These are phyloP conservation scores for Ovis canadensis DNA, from an alignment of 2,113 vertebrate species.

Conservation along the genomic window DNA sequence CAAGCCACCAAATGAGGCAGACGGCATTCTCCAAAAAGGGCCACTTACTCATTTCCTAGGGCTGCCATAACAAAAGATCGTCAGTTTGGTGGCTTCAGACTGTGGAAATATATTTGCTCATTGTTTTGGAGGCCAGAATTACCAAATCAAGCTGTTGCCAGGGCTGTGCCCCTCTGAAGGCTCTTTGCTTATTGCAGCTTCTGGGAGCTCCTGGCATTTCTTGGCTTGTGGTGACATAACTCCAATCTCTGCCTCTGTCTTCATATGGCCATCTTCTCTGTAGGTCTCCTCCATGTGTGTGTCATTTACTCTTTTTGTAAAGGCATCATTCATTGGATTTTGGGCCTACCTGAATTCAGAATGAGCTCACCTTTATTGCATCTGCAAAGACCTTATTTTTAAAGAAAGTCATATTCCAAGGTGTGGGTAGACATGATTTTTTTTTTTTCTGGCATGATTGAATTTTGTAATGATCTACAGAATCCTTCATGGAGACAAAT, in stretches of 20 bases:
- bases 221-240: background rate
- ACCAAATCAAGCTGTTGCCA: background rate
- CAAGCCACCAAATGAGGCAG: background rate
- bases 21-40: background rate
- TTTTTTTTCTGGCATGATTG: background rate
- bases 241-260: background rate
- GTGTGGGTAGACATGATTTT: background rate
- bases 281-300: background rate
- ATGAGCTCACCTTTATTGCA: background rate
- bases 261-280: background rate
- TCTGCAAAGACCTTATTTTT: background rate
- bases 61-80: rapidly evolving
- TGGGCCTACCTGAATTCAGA: background rate
- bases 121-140: background rate
- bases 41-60: background rate
- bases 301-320: background rate
- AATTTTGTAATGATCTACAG: background rate
- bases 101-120: background rate
- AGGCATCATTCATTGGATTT: background rate
- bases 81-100: background rate
- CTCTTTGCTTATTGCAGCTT: background rate
- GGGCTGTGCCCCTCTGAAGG: background rate
- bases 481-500: background rate
- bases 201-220: background rate
- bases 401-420: background rate